A percentile compares a stretch with the other conserved stretches of the same genome.
Evolutionary conservation across 2,888 invertebrate species (phyloP).

Genomic region (Eumacrocentrus americanus): DNA sequence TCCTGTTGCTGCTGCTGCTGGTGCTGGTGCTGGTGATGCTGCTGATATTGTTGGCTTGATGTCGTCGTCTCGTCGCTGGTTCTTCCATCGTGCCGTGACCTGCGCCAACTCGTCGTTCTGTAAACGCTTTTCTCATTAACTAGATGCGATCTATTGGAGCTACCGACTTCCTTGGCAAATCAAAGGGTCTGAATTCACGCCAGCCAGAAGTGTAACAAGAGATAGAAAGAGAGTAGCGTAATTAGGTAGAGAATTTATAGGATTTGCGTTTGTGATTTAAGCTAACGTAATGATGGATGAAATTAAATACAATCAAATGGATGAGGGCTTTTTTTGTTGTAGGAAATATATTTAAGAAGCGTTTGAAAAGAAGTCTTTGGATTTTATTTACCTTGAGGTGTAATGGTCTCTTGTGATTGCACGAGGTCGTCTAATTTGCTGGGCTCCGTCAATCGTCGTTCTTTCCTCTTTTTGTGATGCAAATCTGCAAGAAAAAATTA

Average conservation of each 20-base stretch:
- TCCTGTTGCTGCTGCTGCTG: constrained; percentile 37
- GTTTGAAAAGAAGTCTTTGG: too few relatives aligned
- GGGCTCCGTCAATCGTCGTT: constrained; percentile 47
- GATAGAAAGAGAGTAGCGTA: neutral
- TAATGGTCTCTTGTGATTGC: constrained; percentile 56
- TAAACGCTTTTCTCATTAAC: constrained; percentile 45
- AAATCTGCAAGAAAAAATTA: constrained; percentile 30
- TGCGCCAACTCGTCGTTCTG: constrained; percentile 56
- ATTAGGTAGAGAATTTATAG: neutral
- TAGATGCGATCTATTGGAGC: constrained; percentile 8
- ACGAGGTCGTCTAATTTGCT: constrained; percentile 49
- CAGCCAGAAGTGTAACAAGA: neutral
- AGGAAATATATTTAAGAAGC: too few relatives aligned
- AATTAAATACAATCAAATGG: too few relatives aligned
- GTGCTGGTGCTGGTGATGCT: neutral
- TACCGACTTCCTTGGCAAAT: constrained; percentile 7
- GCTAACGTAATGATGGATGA: neutral
- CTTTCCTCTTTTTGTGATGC: constrained; percentile 46
- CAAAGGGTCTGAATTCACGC: neutral
- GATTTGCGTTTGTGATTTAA: neutral
- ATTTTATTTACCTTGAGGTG: constrained; percentile 54
- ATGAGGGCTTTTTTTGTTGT: too few relatives aligned
- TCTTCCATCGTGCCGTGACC: constrained; percentile 46
- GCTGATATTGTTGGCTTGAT: constrained; percentile 24
- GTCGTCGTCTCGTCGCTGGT: constrained; percentile 35